Evolutionary conservation across 2,113 vertebrate species (phyloP), one percentile per base, ranked within the genome.

Genomic region (Bostrychus sinensis): DNA sequence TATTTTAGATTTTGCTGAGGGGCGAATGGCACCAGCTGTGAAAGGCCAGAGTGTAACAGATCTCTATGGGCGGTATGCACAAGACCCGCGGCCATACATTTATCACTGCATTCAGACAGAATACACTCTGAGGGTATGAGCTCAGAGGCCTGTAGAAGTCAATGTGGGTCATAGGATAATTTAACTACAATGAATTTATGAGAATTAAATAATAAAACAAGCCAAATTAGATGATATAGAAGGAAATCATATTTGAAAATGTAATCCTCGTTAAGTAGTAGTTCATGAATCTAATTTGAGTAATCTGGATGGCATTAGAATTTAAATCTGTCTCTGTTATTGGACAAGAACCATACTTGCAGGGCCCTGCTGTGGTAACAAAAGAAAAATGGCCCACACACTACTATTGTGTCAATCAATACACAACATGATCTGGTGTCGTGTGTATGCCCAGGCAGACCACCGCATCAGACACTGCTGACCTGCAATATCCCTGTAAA

Each of bases 21-120:
- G 71, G 71, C n/a, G 61, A 70, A 59, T 19, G 69, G 77, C 61
- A 50, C 63, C 84, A 83, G 84, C 79, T 82, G 78, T 41, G 79
- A 63, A 3, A 32, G 63, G 72, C 65, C 64, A 28, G 56, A 9
- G 69, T 48, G 63, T 46, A 36, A 78, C 58, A 7, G 68, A 76
- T 65, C 22, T 13, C 78, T 54, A 9, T 23, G 65, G 73, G 81
- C 53, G 32, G 37, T 14, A 1, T 22, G 30, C n/a, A 60, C 68
- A 39, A 45, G 20, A 61, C 70, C 58, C 66, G 38, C 2, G 4
- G 64, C 57, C 22, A 39, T 3, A 26, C 66, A 77, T 86, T 63
- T 0, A 67, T 76, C 80, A 72, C 53, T 9, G 59, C 56, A 30
- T 22, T 12, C 66, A 59, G 50, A 17, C 42, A 12, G 0, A 22